Conservation (phyloP, 2,113 vertebrate species). For the Saccopteryx leptura region DNA sequence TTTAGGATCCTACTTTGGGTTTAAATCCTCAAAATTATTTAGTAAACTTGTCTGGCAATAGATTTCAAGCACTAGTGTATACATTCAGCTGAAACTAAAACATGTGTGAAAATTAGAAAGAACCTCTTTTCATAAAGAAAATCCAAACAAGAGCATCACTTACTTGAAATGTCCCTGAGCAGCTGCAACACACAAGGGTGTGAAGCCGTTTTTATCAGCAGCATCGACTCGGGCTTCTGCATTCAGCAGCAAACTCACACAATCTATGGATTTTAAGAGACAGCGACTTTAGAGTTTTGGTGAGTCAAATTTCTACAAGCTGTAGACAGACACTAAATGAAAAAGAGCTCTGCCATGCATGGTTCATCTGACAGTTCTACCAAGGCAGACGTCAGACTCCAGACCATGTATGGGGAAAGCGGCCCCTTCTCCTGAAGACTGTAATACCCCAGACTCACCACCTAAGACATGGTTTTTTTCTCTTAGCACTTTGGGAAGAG, state of each 20-base stretch:
- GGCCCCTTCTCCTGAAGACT: neutral
- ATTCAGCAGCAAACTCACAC: conserved; percentile 97
- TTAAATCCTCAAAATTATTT: conserved; percentile 26
- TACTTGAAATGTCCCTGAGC: conserved; percentile 95
- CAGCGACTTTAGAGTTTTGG: conserved; percentile 10
- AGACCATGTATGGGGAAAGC: neutral
- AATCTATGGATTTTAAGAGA: conserved; percentile 90
- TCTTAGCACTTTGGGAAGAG: neutral
- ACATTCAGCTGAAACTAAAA: conserved; percentile 36
- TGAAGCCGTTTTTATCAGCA: conserved; percentile 95
- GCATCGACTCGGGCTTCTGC: conserved; percentile 93
- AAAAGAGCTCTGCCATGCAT: neutral
- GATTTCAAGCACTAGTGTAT: conserved; percentile 36
- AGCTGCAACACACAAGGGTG: conserved; percentile 95
- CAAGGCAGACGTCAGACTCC: neutral
- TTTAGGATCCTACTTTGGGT: conserved; percentile 4
- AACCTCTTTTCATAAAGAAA: neutral
- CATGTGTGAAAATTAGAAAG: conserved; percentile 35
- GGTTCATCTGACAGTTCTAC: neutral
- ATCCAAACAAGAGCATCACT: conserved; percentile 77
- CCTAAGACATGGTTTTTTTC: neutral
- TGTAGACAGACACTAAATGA: neutral
- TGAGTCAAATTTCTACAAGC: neutral
- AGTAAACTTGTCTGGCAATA: conserved; percentile 3
- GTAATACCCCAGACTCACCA: neutral